phyloP scores from a whole-genome alignment of 2,113 vertebrate species.

The Chaetops frenatus region DNA sequence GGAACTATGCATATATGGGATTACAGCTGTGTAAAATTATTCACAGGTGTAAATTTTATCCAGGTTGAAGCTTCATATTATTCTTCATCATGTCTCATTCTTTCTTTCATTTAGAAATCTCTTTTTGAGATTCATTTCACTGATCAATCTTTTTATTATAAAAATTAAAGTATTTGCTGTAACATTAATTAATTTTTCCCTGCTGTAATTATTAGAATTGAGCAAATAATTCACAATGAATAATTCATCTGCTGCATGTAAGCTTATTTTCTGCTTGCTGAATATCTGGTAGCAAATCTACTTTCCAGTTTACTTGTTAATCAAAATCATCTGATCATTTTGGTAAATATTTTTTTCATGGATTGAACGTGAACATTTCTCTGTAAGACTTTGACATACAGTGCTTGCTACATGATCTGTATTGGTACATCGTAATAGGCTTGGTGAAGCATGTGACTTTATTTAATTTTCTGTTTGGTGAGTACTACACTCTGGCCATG shows the following conservation, averaged over 20 bases:
- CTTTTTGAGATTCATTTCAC: constrained; percentile 23
- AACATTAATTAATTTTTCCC: constrained; percentile 55
- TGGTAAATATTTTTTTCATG: not conserved
- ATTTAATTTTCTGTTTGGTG: not conserved
- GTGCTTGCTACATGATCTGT: not conserved
- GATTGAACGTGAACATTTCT: not conserved
- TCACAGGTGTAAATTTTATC: not conserved
- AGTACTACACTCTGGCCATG: not conserved
- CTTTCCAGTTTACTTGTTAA: constrained; percentile 42
- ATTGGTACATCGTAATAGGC: not conserved
- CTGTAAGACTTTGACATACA: not conserved
- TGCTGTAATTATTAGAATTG: constrained; percentile 54
- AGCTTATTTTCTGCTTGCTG: constrained; percentile 31
- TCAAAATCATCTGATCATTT: constrained; percentile 4
- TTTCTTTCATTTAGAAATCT: constrained; percentile 8
- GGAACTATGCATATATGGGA: not conserved
- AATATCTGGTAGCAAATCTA: constrained; percentile 2
- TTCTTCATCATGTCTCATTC: constrained; percentile 23
- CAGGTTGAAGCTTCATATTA: not conserved
- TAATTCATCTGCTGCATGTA: constrained; percentile 47
- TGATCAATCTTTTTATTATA: constrained; percentile 56
- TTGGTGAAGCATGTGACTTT: not conserved
- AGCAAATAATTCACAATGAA: constrained; percentile 57
- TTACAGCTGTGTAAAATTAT: not conserved
- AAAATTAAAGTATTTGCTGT: constrained; percentile 56